Conservation (phyloP, 2,113 vertebrate species). For the Grus americana region DNA sequence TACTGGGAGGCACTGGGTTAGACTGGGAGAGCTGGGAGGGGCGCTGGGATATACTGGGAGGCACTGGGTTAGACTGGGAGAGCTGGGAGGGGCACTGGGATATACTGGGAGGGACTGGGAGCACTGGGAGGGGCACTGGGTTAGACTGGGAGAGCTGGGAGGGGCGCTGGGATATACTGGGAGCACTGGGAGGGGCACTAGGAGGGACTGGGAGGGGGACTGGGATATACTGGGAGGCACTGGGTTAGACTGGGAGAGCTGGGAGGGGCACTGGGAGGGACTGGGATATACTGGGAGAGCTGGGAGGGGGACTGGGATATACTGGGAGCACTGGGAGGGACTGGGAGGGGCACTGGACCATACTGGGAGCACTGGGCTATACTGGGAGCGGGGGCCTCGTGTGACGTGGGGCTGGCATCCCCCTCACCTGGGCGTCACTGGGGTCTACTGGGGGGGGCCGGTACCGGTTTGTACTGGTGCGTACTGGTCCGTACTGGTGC, state of each 20-base stretch:
- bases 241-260: not conserved
- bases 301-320: not conserved
- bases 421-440: not conserved
- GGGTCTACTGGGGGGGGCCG: not conserved
- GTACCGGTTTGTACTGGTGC: not conserved
- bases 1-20: not conserved
- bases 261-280: not conserved
- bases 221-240: not conserved
- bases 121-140: not conserved
- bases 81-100: not conserved
- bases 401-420: too few species aligned
- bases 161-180: not conserved
- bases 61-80: not conserved
- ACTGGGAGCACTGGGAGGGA: not conserved
- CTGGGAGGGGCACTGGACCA: not conserved
- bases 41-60: too few species aligned
- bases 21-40: too few species aligned
- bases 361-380: not conserved
- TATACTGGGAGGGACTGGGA: not conserved
- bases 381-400: not conserved
- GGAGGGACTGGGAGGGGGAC: not conserved
- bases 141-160: not conserved
- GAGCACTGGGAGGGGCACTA: not conserved
- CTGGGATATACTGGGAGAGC: not conserved
- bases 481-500: accelerated